Conservation (phyloP, 2,888 invertebrate species). For the Aproaerema taeniolella region DNA sequence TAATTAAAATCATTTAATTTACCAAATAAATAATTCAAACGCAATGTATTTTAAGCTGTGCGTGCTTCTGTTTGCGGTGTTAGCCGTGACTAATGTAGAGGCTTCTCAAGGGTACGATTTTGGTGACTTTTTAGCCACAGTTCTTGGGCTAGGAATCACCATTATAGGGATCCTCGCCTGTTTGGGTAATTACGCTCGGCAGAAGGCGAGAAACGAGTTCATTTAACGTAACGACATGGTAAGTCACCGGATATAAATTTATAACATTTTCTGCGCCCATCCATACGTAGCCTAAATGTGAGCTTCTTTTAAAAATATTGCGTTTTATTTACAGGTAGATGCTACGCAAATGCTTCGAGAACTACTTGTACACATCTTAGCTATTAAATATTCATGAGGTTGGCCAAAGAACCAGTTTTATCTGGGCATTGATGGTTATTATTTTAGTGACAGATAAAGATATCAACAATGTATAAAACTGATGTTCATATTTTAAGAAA, state of each 20-base stretch:
- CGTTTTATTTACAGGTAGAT: not conserved
- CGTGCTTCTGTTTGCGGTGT: slow-evolving; percentile 46
- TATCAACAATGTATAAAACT: no score
- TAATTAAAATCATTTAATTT: no score
- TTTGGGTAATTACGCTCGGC: slow-evolving; percentile 82
- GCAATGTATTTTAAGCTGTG: slow-evolving; percentile 61
- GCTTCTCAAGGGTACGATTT: slow-evolving; percentile 79
- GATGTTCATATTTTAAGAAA: no score
- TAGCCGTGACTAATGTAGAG: slow-evolving; percentile 59
- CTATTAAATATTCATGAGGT: no score
- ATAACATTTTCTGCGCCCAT: not conserved
- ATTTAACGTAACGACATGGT: slow-evolving; percentile 43
- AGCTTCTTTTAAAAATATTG: not conserved
- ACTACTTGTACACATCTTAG: no score
- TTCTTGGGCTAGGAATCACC: slow-evolving; percentile 78
- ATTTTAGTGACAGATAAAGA: no score
- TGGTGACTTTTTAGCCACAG: slow-evolving; percentile 81
- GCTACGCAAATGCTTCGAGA: not conserved
- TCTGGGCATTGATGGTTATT: no score
- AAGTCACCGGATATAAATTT: not conserved
- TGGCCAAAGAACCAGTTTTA: no score
- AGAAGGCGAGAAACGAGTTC: slow-evolving; percentile 73
- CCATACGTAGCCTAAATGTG: not conserved
- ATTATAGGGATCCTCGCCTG: slow-evolving; percentile 81
- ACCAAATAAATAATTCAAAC: no score